A percentile compares a stretch with the other conserved stretches of the same genome.
These are phyloP conservation scores for Hapalemur alaotrensis DNA, from an alignment of 2,797 vertebrate species.

Conservation along the genomic window DNA sequence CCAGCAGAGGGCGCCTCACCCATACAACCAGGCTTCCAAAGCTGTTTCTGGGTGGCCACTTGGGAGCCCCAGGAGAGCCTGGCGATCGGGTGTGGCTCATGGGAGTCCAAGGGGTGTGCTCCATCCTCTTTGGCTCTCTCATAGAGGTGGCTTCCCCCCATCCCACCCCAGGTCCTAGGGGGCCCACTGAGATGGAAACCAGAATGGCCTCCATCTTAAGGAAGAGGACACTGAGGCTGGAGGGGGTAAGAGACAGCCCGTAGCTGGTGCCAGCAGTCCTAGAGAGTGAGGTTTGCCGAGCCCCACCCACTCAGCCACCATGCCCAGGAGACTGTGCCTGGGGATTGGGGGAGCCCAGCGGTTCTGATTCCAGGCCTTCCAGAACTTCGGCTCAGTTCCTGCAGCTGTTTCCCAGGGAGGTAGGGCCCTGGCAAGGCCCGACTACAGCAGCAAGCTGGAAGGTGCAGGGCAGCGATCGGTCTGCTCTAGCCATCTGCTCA, in stretches of 20 bases:
- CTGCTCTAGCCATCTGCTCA: neutral
- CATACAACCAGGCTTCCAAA: neutral
- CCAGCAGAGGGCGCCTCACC: slow-evolving; percentile 61
- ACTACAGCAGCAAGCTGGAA: neutral
- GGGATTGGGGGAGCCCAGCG: neutral
- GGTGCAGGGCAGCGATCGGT: neutral
- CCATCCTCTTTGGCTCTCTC: neutral
- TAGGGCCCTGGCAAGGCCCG: neutral
- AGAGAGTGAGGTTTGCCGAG: neutral
- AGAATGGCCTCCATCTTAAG: neutral
- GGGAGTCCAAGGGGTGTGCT: neutral
- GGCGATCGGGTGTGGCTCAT: neutral
- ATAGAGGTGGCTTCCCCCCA: neutral
- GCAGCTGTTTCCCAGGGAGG: neutral
- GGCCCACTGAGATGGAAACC: neutral
- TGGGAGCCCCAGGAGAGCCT: neutral
- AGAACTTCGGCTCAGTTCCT: neutral
- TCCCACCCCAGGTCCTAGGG: neutral
- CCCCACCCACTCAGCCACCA: neutral
- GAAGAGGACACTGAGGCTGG: neutral
- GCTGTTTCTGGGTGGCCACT: neutral
- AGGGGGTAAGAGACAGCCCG: neutral
- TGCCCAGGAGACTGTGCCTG: neutral
- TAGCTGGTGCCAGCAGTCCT: neutral
- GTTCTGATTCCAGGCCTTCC: neutral